These are phyloP conservation scores for Habroteleia sp. DNA, from an alignment of 2,888 invertebrate genomes.

Conservation along the genomic window DNA sequence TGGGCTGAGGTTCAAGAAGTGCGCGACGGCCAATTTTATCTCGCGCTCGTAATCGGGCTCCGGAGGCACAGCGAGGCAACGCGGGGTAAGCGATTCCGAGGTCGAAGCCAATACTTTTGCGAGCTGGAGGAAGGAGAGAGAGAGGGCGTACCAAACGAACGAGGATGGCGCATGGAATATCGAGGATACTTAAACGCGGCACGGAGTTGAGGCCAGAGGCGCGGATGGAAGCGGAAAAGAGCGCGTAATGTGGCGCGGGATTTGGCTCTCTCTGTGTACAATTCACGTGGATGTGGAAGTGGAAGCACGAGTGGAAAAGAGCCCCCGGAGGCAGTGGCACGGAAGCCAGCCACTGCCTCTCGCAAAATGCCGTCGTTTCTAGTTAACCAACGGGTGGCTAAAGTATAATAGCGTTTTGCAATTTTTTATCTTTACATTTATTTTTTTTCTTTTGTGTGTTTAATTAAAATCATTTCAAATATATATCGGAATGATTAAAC, in stretches of 20 bases:
- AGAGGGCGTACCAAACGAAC: slow-evolving; percentile 21
- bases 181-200: slow-evolving; percentile 72
- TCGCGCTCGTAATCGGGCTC: slow-evolving; percentile 49
- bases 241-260: slow-evolving; percentile 60
- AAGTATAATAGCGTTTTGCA: slow-evolving; percentile 4
- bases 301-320: slow-evolving; percentile 65
- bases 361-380: slow-evolving; percentile 64
- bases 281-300: slow-evolving; percentile 56
- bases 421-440: slow-evolving; percentile 1
- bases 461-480: too few species aligned
- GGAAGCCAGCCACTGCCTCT: slow-evolving; percentile 70
- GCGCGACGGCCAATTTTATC: slow-evolving; percentile 31
- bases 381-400: slow-evolving; percentile 61
- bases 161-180: slow-evolving; percentile 59
- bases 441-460: not conserved
- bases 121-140: slow-evolving; percentile 6
- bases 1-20: slow-evolving; percentile 57
- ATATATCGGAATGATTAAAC: too few species aligned
- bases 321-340: slow-evolving; percentile 69
- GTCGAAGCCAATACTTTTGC: slow-evolving; percentile 62
- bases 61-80: slow-evolving; percentile 19
- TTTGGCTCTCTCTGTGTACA: slow-evolving; percentile 53
- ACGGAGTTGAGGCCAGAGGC: slow-evolving; percentile 70
- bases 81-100: slow-evolving; percentile 48
- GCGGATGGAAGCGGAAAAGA: slow-evolving; percentile 64